A percentile compares a stretch with the other conserved stretches of the same genome.
Evolutionary conservation across 2,113 vertebrate genomes (phyloP).

Genomic region (Pungitius pungitius): DNA sequence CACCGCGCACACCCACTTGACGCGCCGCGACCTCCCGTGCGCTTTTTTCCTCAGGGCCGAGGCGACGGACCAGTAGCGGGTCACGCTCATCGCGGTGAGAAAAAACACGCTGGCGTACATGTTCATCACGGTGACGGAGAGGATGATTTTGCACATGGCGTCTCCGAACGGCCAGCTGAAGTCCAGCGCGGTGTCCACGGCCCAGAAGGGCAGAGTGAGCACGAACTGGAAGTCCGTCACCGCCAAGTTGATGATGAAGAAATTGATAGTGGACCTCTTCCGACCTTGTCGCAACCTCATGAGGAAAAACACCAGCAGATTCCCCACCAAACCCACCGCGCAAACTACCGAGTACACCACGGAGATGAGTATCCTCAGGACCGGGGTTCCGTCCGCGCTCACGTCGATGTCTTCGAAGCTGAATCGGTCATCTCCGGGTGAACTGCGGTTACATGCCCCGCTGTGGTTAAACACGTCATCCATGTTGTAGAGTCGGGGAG

Average conservation of each 20-base stretch:
- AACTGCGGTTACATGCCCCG: constrained; percentile 61
- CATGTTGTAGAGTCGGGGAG: constrained; percentile 64
- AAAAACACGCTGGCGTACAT: constrained; percentile 84
- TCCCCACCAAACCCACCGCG: constrained; percentile 76
- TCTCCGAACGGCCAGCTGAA: constrained; percentile 84
- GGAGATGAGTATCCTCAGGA: constrained; percentile 77
- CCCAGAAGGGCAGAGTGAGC: constrained; percentile 83
- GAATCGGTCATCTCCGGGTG: constrained; percentile 52
- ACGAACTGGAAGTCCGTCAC: constrained; percentile 57
- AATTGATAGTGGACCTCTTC: constrained; percentile 76
- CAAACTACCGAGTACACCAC: constrained; percentile 81
- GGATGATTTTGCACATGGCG: constrained; percentile 81
- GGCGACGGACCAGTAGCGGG: constrained; percentile 76
- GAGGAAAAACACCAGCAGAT: constrained; percentile 79
- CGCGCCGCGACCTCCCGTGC: constrained; percentile 55
- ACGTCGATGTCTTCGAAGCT: constrained; percentile 72
- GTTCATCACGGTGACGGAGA: constrained; percentile 83
- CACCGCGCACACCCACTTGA: constrained; percentile 74
- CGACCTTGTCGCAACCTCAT: constrained; percentile 76
- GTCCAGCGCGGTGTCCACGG: constrained; percentile 80
- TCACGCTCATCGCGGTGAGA: constrained; percentile 82
- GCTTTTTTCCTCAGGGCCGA: constrained; percentile 68
- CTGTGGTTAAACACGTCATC: constrained; percentile 75
- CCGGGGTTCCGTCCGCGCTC: constrained; percentile 70
- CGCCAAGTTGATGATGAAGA: constrained; percentile 81